phyloP scores from a whole-genome alignment of 2,888 invertebrate species.

The Allophyes oxyacanthae region DNA sequence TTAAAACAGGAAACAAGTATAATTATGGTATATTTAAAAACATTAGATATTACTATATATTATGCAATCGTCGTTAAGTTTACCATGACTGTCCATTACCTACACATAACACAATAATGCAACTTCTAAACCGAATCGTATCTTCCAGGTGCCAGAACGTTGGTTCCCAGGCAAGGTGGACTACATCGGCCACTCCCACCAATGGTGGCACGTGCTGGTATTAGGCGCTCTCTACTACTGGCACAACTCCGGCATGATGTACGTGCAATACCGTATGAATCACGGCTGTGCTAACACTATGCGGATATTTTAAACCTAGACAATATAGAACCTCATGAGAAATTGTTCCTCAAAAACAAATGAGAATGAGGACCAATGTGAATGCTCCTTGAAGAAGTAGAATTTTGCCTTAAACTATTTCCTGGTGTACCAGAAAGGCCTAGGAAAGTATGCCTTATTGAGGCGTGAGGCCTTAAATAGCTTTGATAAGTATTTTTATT shows the following conservation, averaged over 20 bases:
- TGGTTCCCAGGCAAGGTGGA: conserved; percentile 96
- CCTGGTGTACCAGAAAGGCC: not conserved
- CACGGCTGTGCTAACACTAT: conserved; percentile 93
- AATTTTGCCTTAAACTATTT: conserved; percentile 15
- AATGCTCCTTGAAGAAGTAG: not conserved
- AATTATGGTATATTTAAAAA: too few relatives aligned
- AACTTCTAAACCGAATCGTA: not conserved
- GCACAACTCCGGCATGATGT: conserved; percentile 96
- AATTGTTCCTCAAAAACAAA: not conserved
- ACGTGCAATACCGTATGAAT: conserved; percentile 94
- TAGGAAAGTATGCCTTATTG: conserved; percentile 30
- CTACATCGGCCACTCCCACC: conserved; percentile 98
- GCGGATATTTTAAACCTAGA: conserved; percentile 86
- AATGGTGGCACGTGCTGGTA: conserved; percentile 98
- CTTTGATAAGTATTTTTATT: not conserved
- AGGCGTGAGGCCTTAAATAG: conserved; percentile 20
- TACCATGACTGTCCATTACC: too few relatives aligned
- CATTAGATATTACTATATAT: too few relatives aligned
- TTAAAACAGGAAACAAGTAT: too few relatives aligned
- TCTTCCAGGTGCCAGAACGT: conserved; percentile 93
- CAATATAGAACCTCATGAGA: not conserved
- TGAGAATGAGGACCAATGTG: not conserved
- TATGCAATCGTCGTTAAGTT: too few relatives aligned
- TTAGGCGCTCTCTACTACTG: conserved; percentile 97
- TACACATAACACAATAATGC: too few relatives aligned